Evolutionary conservation across 2,888 invertebrate species (phyloP).

Genomic region (Nycteola revayana): DNA sequence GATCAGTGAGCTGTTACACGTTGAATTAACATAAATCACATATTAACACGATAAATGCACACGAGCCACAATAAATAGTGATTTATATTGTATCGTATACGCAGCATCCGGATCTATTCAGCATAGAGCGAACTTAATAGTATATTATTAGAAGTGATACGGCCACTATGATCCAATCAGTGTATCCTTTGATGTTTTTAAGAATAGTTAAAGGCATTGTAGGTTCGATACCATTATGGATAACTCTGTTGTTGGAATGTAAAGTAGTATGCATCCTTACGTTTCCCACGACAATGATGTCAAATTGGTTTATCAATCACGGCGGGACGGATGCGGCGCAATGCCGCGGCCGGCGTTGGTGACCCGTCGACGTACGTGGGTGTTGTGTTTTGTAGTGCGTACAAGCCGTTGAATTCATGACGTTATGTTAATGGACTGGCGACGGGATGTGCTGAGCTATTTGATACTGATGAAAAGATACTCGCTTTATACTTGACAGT

Average conservation of each 20-base stretch:
- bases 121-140: conserved; percentile 7
- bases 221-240: conserved; percentile 15
- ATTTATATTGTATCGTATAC: too few relatives aligned
- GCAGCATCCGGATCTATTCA: conserved; percentile 4
- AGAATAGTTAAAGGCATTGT: conserved; percentile 17
- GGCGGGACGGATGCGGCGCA: conserved; percentile 66
- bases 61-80: too few relatives aligned
- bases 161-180: conserved; percentile 13
- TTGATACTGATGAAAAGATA: conserved; percentile 9
- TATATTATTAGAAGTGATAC: conserved; percentile 18
- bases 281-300: conserved; percentile 75
- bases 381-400: conserved; percentile 49
- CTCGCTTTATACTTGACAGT: conserved; percentile 16
- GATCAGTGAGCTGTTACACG: too few relatives aligned
- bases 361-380: conserved; percentile 50
- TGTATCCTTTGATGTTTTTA: conserved; percentile 11
- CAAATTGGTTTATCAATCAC: conserved; percentile 76
- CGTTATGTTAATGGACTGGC: conserved; percentile 49
- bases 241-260: conserved; percentile 16
- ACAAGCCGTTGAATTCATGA: conserved; percentile 55
- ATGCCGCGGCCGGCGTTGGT: conserved; percentile 40
- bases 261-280: conserved; percentile 37
- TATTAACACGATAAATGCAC: too few relatives aligned
- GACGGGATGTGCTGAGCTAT: conserved; percentile 41
- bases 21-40: too few relatives aligned